Evolutionary conservation across 2,888 invertebrate genomes (phyloP).

Genomic region (Ormia ochracea): DNA sequence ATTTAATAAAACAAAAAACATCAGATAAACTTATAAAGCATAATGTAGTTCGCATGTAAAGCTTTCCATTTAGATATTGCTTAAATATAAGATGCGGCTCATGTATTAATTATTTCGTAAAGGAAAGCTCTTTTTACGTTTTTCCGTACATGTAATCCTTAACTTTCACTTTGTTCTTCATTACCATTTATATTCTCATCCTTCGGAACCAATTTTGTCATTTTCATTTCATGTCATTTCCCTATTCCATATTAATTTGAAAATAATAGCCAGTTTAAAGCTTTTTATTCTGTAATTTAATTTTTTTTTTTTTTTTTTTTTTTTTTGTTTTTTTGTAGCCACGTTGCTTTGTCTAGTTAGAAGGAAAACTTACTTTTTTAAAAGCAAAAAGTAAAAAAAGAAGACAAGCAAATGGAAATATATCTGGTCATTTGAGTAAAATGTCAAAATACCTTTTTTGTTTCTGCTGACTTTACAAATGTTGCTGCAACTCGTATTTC

Average conservation of each 20-base stretch:
- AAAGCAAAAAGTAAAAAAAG: not conserved
- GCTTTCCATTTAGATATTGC: too few relatives aligned
- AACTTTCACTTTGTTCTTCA: not conserved
- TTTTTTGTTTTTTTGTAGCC: not conserved
- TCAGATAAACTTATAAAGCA: too few relatives aligned
- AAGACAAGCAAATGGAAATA: not conserved
- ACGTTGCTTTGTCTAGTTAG: too few relatives aligned
- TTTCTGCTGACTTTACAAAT: conserved; percentile 10
- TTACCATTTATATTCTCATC: not conserved
- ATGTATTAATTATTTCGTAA: too few relatives aligned
- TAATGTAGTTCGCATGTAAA: too few relatives aligned
- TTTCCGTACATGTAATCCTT: not conserved
- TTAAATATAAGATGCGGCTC: too few relatives aligned
- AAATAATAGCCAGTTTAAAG: conserved; percentile 19
- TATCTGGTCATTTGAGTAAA: conserved; percentile 45
- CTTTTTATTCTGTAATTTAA: conserved; percentile 34
- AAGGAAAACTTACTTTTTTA: not conserved
- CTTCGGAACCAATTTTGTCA: not conserved
- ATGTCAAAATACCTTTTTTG: conserved; percentile 44
- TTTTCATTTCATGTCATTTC: not conserved
- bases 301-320: conserved; percentile 4
- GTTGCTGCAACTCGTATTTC: conserved; percentile 28
- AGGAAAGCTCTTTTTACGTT: too few relatives aligned
- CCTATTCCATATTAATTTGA: conserved; percentile 23
- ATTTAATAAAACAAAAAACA: too few relatives aligned